Evolutionary conservation across 2,113 vertebrate species (phyloP).

Genomic region (Channa maculata): DNA sequence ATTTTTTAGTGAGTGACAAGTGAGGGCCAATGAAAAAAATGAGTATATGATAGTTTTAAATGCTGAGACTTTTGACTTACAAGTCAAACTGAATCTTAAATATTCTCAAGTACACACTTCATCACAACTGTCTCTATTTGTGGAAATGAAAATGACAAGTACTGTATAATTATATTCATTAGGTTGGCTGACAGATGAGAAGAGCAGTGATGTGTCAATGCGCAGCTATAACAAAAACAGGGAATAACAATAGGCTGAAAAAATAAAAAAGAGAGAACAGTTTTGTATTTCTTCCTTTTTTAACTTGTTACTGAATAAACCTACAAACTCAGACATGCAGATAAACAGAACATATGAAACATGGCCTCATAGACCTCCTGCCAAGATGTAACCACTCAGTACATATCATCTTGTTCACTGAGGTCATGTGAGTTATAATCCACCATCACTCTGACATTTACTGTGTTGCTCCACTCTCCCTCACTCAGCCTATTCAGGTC

Average conservation of each 20-base stretch:
- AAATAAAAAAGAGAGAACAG: neutral
- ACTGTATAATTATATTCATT: conserved; percentile 2
- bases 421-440: conserved; percentile 18
- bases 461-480: neutral
- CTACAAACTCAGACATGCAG: neutral
- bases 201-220: neutral
- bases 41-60: too few species aligned
- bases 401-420: neutral
- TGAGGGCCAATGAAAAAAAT: too few species aligned
- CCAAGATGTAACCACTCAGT: conserved; percentile 3
- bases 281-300: neutral
- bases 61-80: neutral
- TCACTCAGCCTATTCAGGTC: conserved; percentile 28
- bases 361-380: conserved; percentile 6
- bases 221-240: neutral
- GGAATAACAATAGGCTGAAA: neutral
- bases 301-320: neutral
- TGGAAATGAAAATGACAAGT: too few species aligned
- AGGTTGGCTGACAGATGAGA: neutral
- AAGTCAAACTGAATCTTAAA: neutral
- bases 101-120: neutral
- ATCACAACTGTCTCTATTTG: neutral
- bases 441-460: conserved; percentile 33
- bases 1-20: too few species aligned
- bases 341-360: conserved; percentile 22